Percentiles rank a stretch among this genome's conserved stretches.
Conservation (phyloP, 1,140 invertebrate species). For the Procambarus virginalis region DNA sequence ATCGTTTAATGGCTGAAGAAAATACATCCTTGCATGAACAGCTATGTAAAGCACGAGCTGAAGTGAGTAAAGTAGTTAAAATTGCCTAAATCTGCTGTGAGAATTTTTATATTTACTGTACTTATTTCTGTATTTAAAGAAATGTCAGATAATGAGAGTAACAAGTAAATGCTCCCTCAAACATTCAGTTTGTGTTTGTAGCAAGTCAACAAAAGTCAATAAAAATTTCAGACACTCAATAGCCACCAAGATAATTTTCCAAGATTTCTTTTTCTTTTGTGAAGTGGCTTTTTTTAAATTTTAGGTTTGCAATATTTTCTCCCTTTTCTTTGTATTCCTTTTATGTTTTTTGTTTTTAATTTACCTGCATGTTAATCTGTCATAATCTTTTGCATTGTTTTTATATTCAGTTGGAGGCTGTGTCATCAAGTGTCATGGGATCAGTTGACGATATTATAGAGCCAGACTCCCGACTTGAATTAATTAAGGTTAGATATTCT, state of each 20-base stretch:
- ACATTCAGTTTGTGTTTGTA: too few species aligned
- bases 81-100: background rate
- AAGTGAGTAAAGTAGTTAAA: slow-evolving; percentile 7
- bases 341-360: slow-evolving; percentile 26
- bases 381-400: background rate
- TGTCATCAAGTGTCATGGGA: slow-evolving; percentile 23
- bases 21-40: slow-evolving; percentile 49
- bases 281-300: too few species aligned
- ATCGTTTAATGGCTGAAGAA: slow-evolving; percentile 30
- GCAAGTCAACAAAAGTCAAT: too few species aligned
- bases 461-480: slow-evolving; percentile 27
- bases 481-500: slow-evolving; percentile 40
- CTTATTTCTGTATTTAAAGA: too few species aligned
- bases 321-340: background rate
- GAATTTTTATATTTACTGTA: background rate
- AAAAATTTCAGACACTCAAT: too few species aligned
- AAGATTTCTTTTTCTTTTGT: too few species aligned
- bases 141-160: too few species aligned
- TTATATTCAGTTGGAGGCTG: slow-evolving; percentile 42
- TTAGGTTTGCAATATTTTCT: too few species aligned
- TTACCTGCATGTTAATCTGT: slow-evolving; percentile 10
- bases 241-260: too few species aligned
- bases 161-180: too few species aligned
- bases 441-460: slow-evolving; percentile 44
- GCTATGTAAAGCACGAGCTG: slow-evolving; percentile 8